Percentiles rank a stretch among this genome's conserved stretches.
Evolutionary conservation across 2,797 vertebrate species (phyloP).

Genomic region (Tenualosa thibaudeaui): DNA sequence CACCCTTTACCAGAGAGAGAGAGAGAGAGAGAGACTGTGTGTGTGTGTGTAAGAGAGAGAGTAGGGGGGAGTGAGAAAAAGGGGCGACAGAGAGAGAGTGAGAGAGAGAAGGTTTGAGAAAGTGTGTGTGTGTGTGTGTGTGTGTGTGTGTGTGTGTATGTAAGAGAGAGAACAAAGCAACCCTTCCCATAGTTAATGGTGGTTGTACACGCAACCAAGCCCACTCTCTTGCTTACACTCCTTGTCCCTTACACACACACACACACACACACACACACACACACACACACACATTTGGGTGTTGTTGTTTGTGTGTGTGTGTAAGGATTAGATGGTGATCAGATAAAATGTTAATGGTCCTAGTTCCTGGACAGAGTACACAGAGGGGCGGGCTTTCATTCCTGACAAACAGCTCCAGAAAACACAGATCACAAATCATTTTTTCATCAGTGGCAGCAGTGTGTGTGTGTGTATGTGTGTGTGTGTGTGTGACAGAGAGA

Average conservation of each 20-base stretch:
- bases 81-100: neutral
- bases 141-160: neutral
- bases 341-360: slow-evolving; percentile 4
- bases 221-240: neutral
- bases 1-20: slow-evolving; percentile 40
- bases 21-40: slow-evolving; percentile 18
- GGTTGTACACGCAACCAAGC: neutral
- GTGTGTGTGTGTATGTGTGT: neutral
- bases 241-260: neutral
- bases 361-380: neutral
- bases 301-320: no score
- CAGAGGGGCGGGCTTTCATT: neutral
- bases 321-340: neutral
- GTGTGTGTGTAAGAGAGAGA: neutral
- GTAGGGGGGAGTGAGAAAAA: neutral
- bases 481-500: neutral
- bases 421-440: neutral
- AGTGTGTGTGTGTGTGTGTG: slow-evolving; percentile 3
- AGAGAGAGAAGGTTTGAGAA: neutral
- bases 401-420: neutral
- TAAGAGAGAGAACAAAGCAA: neutral
- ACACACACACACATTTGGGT: neutral
- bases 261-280: neutral
- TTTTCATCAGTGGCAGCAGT: neutral
- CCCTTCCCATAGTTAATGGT: neutral